phyloP scores from a whole-genome alignment of 1,140 invertebrate species.

The Bombus waltoni region DNA sequence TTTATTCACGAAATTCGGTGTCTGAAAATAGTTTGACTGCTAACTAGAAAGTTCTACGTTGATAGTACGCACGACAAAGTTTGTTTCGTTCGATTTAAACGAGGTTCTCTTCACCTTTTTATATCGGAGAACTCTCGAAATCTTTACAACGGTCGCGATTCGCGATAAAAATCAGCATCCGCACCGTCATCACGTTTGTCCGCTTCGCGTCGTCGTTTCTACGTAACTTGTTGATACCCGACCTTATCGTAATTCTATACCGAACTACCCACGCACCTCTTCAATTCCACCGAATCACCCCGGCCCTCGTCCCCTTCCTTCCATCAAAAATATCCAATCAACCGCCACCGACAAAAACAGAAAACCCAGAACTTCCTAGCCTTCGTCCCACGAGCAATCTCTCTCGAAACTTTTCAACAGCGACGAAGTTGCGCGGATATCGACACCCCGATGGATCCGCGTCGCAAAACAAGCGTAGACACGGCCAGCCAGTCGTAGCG shows the following conservation, averaged over 20 bases:
- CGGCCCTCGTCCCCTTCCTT: no score
- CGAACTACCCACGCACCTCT: not conserved
- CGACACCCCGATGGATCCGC: slow-evolving; percentile 31
- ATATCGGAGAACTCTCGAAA: not conserved
- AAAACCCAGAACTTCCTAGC: slow-evolving; percentile 21
- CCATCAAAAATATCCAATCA: slow-evolving; percentile 37
- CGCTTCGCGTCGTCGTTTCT: not conserved
- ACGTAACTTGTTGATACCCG: slow-evolving; percentile 17
- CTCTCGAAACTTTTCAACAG: slow-evolving; percentile 14
- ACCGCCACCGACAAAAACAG: not conserved
- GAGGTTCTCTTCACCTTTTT: no score
- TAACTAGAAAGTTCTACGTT: not conserved
- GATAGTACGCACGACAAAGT: not conserved
- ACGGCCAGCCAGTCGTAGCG: slow-evolving; percentile 23
- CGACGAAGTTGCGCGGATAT: slow-evolving; percentile 5
- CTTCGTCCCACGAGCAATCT: slow-evolving; percentile 9
- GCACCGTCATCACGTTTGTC: not conserved
- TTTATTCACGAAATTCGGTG: not conserved
- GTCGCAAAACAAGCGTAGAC: slow-evolving; percentile 25
- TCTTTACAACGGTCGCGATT: not conserved
- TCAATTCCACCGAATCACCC: not conserved
- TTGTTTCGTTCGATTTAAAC: not conserved
- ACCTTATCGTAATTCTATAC: not conserved
- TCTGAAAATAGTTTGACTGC: not conserved
- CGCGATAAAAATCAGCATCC: not conserved